Evolutionary conservation across 2,888 invertebrate genomes (phyloP), one percentile per base, ranked within the genome.

Genomic region (Gymnosoma rotundatum): DNA sequence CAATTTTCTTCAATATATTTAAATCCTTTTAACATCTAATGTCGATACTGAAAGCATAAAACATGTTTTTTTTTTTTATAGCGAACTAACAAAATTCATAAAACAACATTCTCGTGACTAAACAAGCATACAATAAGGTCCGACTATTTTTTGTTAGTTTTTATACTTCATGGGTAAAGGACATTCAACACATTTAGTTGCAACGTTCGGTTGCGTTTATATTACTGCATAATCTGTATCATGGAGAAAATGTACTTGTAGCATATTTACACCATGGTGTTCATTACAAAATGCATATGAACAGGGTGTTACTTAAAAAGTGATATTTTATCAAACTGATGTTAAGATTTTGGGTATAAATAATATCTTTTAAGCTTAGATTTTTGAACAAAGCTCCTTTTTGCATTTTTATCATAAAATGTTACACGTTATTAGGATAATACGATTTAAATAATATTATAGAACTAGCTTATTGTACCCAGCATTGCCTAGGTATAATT

Each of bases 11-110:
- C n/a, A 52, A 61, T 21, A 38, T 32, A 25, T 45, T 63, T 42
- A 42, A 74, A 74, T 63, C 52, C 73, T 21, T 73, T 63, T 42
- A 73, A 63, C 63, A 74, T 63, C 52, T 63, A 74, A 63, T 74
- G 42, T 50, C 54, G 36, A n/a, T 21, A 20, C 3, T 16, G 50
- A 73, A 7, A n/a, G 42, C 21, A 12, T 18, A 20, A 60, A 16
- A n/a, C 14, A 42, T 20, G n/a, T 50, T 52, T 52, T 48, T n/a
- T 42, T 50, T 52, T 52, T 48, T n/a, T 42, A 0, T 8, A 14
- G n/a, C 18, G 20, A 60, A 74, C 38, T 38, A 52, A 63, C 42
- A 42, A 52, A 63, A 42, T 38, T 38, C 5, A 42, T 45, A 63
- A 63, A 63, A 74, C 54, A 25, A 32, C 18, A 42, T 63, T 12